Evolutionary conservation across 2,888 invertebrate species (phyloP).

Genomic region (Kryphioiulus occultus): DNA sequence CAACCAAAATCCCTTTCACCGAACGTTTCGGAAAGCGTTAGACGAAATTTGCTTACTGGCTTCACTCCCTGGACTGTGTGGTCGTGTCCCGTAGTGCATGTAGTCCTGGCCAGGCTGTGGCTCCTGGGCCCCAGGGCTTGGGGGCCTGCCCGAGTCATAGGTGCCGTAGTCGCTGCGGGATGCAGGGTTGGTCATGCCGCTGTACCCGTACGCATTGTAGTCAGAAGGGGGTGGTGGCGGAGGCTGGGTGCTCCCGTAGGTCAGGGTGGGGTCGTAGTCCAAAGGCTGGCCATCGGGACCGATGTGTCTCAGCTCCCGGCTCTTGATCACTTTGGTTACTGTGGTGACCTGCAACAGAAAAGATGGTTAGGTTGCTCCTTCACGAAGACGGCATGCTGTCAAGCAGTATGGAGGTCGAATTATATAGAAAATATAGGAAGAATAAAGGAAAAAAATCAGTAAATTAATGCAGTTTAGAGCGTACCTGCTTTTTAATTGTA

Average conservation of each 20-base stretch:
- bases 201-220: conserved; percentile 54
- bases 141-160: conserved; percentile 57
- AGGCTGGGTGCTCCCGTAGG: conserved; percentile 51
- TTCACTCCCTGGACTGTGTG: conserved; percentile 58
- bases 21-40: too few relatives aligned
- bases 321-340: conserved; percentile 74
- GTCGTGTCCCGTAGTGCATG: conserved; percentile 58
- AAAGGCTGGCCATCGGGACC: conserved; percentile 66
- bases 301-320: conserved; percentile 65
- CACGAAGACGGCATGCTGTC: too few relatives aligned
- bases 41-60: conserved; percentile 55
- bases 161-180: conserved; percentile 57
- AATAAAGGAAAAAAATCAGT: too few relatives aligned
- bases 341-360: conserved; percentile 69
- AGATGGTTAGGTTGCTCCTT: neutral
- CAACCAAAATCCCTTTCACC: too few relatives aligned
- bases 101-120: conserved; percentile 55
- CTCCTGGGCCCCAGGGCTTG: conserved; percentile 57
- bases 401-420: too few relatives aligned
- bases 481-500: too few relatives aligned
- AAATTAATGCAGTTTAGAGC: too few relatives aligned
- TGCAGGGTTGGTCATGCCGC: conserved; percentile 51
- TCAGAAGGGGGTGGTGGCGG: conserved; percentile 55
- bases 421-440: too few relatives aligned
- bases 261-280: conserved; percentile 56